Base-by-base conservation (phyloP, 2,888 invertebrate species). In the Diaprepes abbreviatus region DNA sequence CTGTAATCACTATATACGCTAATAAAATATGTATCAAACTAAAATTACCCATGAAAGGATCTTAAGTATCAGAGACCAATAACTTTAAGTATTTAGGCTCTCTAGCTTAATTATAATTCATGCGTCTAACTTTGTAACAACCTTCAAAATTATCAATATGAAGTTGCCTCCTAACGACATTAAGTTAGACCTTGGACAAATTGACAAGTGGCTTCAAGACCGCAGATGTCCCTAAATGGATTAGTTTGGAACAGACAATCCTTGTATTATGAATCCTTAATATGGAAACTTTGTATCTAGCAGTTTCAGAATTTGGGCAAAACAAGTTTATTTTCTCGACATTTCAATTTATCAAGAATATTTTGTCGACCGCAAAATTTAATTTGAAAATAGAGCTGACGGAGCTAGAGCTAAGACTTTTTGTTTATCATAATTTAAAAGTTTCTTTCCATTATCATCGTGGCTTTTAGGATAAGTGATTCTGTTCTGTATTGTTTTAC, bases 211-310 rank as follows among this genome's bases (percentile, higher is more conserved):
- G 50, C 50, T 59, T 63, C 43, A 19, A 21, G 58, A 59, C 64
- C 69, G 59, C 69, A 69, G 69, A 64, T 59, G 69, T 50, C 69
- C 64, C 33, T 64, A 69, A 69, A 64, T 64, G 64, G 69, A 64
- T 69, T 64, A 69, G 59, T 65, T 69, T 40, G 45, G 45, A 9
- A 24, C 4, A 50, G 45, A 40, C 58, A 40, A 43, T 58, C 40
- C 38, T 43, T 24, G 43, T 58, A 58, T 12, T 31, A n/a, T n/a
- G n/a, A n/a, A n/a, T n/a, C n/a, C n/a, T n/a, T n/a, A n/a, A 58
- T 55, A 57, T 14, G 50, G 45, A 58, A 66, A 58, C 28, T 57
- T 58, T 66, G 45, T 43, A 9, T 31, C 12, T 33, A 38, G 21
- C 38, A 66, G 48, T 55, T 65, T 65, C 10, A 12, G 31, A 45